Evolutionary conservation across 37 sponge, comb jelly and placozoan genomes (phyloP).

Genomic region (Axinella damicornis): DNA sequence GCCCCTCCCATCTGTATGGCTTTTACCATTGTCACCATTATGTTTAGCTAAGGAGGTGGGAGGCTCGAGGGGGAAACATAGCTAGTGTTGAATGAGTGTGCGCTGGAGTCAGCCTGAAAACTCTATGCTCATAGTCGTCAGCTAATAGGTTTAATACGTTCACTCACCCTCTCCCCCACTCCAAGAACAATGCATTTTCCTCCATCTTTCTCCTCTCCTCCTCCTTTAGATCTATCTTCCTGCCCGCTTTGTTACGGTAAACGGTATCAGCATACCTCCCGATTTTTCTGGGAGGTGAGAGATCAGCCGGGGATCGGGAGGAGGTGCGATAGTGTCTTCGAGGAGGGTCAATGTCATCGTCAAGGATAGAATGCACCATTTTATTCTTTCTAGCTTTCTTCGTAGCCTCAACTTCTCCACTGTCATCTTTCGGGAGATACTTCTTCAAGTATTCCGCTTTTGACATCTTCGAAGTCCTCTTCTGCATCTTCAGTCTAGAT

Average conservation of each 20-base stretch:
- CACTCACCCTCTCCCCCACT: constrained; percentile 94
- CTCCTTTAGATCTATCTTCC: constrained; percentile 71
- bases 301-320: neutral
- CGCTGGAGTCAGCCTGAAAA: no score
- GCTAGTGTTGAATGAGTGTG: no score
- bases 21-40: no score
- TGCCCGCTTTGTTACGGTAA: constrained; percentile 86
- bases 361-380: constrained; percentile 34
- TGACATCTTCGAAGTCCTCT: constrained; percentile 41
- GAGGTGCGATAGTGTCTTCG: constrained; percentile 1
- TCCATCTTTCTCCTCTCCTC: constrained; percentile 80
- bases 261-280: constrained; percentile 78
- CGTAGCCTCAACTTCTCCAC: neutral
- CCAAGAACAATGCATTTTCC: constrained; percentile 76
- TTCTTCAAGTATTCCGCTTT: constrained; percentile 78
- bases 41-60: no score
- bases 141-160: no score
- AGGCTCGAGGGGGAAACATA: no score
- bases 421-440: constrained; percentile 34
- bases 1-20: no score
- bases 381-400: constrained; percentile 45
- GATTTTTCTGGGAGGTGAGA: constrained; percentile 3
- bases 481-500: no score
- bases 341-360: constrained; percentile 59
- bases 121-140: no score